A percentile compares a stretch with the other conserved stretches of the same genome.
These are phyloP conservation scores for Chaetophractus vellerosus DNA, from an alignment of 2,797 vertebrate genomes.

Conservation along the genomic window DNA sequence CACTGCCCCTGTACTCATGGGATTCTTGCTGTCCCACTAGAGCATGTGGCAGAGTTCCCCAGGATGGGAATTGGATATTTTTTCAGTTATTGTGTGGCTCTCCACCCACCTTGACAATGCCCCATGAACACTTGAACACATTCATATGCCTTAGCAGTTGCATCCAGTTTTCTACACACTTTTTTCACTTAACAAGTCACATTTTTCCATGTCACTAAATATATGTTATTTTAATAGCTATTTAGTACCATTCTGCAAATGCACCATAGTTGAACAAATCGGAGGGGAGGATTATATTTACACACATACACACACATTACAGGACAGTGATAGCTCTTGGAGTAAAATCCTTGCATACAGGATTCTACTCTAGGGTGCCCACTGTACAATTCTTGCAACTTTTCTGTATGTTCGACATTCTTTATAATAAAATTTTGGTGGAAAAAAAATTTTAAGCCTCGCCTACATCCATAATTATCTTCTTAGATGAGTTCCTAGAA, in stretches of 20 bases:
- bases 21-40: no score
- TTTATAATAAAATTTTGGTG: neutral
- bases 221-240: constrained; percentile 34
- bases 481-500: neutral
- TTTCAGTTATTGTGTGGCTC: no score
- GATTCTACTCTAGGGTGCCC: neutral
- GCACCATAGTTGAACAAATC: constrained; percentile 8
- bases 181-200: neutral
- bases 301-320: neutral
- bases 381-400: neutral
- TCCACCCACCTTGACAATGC: no score
- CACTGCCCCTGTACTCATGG: no score
- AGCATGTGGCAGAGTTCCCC: no score
- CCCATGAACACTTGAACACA: no score
- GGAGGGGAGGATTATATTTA: neutral
- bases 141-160: no score
- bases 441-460: neutral
- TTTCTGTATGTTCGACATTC: neutral
- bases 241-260: neutral
- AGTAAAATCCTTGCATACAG: neutral
- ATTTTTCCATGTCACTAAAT: constrained; percentile 1
- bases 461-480: neutral
- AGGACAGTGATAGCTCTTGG: neutral
- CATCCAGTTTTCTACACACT: no score
- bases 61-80: no score